These are phyloP conservation scores for Xestobium rufovillosum DNA, from an alignment of 2,888 invertebrate genomes.

Conservation along the genomic window DNA sequence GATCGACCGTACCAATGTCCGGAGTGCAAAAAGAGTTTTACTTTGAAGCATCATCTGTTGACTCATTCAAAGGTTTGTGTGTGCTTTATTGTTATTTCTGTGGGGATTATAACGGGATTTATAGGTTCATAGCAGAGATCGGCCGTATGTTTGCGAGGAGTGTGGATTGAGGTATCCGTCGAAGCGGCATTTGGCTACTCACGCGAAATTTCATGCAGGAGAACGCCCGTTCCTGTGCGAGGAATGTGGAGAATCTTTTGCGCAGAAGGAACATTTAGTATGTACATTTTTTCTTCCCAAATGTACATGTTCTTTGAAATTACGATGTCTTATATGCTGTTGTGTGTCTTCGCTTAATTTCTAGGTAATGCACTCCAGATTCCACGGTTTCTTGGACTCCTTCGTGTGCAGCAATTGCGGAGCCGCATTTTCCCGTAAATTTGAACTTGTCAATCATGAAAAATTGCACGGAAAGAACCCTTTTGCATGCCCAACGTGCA, in stretches of 20 bases:
- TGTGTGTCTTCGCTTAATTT: conserved; percentile 14
- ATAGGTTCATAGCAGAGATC: conserved; percentile 67
- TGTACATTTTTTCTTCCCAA: conserved; percentile 34
- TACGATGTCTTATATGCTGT: too few relatives aligned
- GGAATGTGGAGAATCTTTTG: conserved; percentile 89
- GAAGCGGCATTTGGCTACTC: conserved; percentile 75
- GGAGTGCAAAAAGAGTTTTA: conserved; percentile 82
- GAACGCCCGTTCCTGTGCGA: conserved; percentile 79
- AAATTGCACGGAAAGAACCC: conserved; percentile 74
- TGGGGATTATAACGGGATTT: conserved; percentile 12
- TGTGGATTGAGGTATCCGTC: conserved; percentile 76
- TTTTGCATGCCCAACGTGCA: conserved; percentile 73
- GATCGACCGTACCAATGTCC: conserved; percentile 76
- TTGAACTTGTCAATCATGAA: conserved; percentile 78
- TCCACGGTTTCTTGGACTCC: conserved; percentile 93
- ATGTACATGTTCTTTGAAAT: conserved; percentile 11
- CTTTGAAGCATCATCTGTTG: conserved; percentile 74
- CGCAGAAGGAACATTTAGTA: conserved; percentile 76
- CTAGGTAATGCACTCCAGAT: conserved; percentile 77
- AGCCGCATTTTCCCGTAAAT: conserved; percentile 75
- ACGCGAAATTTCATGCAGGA: conserved; percentile 80
- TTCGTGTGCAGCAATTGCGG: conserved; percentile 91
- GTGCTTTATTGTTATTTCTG: conserved; percentile 2
- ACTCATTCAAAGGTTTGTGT: conserved; percentile 63
- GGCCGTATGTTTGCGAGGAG: conserved; percentile 75